A percentile compares a stretch with the other conserved stretches of the same genome.
Conservation (phyloP, 2,113 vertebrate genomes). For the Cyprinodon variegatus region DNA sequence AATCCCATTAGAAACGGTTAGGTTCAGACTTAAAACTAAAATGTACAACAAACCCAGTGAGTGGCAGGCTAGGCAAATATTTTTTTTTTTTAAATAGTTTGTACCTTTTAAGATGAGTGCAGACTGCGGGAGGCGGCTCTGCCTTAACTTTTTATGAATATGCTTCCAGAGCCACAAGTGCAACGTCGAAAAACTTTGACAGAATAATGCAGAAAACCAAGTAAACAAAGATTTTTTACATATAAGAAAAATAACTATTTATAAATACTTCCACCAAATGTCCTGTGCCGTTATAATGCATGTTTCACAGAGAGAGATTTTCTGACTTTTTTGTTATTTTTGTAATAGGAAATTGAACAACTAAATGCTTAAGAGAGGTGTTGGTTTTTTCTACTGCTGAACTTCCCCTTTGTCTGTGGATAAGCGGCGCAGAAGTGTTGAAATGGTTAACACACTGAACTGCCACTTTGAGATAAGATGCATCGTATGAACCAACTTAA, state of each 20-base stretch:
- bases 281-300: no score
- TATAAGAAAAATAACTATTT: background rate
- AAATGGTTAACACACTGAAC: constrained; percentile 52
- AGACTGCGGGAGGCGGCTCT: background rate
- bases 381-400: constrained; percentile 32
- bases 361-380: constrained; percentile 47
- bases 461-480: constrained; percentile 40
- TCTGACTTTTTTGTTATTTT: background rate
- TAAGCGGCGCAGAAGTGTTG: constrained; percentile 43
- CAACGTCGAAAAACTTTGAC: constrained; percentile 4
- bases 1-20: background rate
- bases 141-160: background rate
- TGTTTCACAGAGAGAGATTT: background rate
- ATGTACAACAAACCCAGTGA: constrained; percentile 16
- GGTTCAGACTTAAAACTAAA: constrained; percentile 3
- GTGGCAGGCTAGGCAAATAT: constrained; percentile 26
- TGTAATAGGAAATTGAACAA: constrained; percentile 50
- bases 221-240: background rate
- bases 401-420: constrained; percentile 69
- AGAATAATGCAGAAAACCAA: background rate
- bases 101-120: constrained; percentile 6
- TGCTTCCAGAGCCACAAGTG: background rate
- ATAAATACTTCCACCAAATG: background rate
- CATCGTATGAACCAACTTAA: constrained; percentile 5
- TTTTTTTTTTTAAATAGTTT: constrained; percentile 11